phyloP scores from a whole-genome alignment of 2,888 invertebrate species.

The Lordiphosa fenestrarum region DNA sequence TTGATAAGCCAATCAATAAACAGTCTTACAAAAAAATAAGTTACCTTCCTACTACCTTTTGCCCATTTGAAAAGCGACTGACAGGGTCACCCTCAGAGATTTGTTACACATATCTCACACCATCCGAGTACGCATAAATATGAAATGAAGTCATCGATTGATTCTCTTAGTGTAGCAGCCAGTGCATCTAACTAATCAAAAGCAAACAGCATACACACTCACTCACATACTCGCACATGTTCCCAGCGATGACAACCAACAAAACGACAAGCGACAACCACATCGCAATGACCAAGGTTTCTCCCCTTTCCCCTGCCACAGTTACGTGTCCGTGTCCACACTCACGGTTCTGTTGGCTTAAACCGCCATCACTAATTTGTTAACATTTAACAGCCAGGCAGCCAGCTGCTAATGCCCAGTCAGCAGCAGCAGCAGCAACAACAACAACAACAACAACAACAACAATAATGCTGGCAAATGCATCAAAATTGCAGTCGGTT shows the following conservation, averaged over 20 bases:
- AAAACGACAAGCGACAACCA: slow-evolving; percentile 58
- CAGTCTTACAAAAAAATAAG: no score
- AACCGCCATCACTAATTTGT: slow-evolving; percentile 63
- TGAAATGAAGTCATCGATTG: no score
- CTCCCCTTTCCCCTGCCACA: slow-evolving; percentile 4
- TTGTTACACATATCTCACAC: no score
- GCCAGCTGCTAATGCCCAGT: slow-evolving; percentile 30
- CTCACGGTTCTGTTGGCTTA: slow-evolving; percentile 35
- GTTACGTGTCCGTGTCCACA: slow-evolving; percentile 7
- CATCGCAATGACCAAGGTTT: slow-evolving; percentile 47
- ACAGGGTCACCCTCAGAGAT: no score
- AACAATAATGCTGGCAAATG: no score
- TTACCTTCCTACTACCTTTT: no score
- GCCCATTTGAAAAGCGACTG: no score
- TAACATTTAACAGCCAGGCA: slow-evolving; percentile 59
- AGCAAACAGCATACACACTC: slow-evolving; percentile 34
- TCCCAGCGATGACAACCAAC: slow-evolving; percentile 40
- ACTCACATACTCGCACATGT: slow-evolving; percentile 8
- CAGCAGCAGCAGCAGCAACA: slow-evolving; percentile 3
- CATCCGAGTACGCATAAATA: no score
- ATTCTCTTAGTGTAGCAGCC: slow-evolving; percentile 1
- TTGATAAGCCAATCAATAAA: no score
- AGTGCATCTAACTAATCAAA: slow-evolving; percentile 52
- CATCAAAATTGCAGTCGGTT: slow-evolving; percentile 34
- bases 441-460: slow-evolving; percentile 21